Evolutionary conservation across 2,888 invertebrate species (phyloP), one percentile per base, ranked within the genome.

Genomic region (Conus canariensis): DNA sequence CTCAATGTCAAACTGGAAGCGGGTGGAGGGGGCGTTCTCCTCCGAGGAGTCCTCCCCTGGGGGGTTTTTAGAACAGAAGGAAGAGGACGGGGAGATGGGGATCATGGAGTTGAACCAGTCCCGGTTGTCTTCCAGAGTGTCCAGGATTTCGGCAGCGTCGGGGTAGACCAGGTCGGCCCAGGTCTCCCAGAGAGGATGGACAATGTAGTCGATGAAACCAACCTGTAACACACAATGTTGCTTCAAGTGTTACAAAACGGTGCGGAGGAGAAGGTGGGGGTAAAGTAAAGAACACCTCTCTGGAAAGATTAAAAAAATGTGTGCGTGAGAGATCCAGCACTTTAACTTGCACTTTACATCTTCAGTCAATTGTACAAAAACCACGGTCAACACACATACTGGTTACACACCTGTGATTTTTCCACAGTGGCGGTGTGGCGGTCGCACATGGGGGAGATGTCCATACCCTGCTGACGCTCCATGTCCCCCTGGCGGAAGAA

Each of bases 131-230:
- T 99, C 99, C 95, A 99, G 97, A 88, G 98, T 99, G 97, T 99
- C 99, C 93, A 99, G 97, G 95, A 99, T 99, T 94, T 99, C 98
- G 97, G 99, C 99, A 88, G 99, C 99, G 96, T 99, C 99, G 4
- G 99, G 99, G 97, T 99, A 99, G 87, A 99, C 99, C 93, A 99
- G 97, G 96, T 99, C 99, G 19, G 99, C 99, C 99, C 99, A 99
- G 88, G 99, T 99, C 97, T 99, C 99, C 99, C 99, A 99, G 92
- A 99, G 97, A 5, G 99, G 99, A 97, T 99, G 99, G 77, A 99
- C 99, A 96, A 99, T 99, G 97, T 99, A 99, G 97, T 99, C 99
- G 96, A 99, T 99, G 96, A 99, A 99, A 94, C 99, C 99, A 96
- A 99, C 99, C 97, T 97, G 95, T 0, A 93, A 85, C 70, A 83